phyloP scores from a whole-genome alignment of 2,888 invertebrate genomes.

The Dolichopus griseipennis region DNA sequence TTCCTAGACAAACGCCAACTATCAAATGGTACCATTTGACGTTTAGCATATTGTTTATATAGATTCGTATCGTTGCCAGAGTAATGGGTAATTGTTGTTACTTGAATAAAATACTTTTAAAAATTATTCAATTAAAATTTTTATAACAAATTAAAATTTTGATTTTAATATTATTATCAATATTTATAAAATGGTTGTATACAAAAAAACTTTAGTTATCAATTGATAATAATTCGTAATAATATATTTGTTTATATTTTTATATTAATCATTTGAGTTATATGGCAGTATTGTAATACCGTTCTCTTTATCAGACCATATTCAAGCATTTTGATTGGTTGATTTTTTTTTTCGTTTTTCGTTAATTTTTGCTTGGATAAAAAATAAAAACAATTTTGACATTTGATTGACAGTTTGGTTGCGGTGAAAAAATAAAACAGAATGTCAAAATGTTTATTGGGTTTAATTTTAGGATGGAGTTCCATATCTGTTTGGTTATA shows the following conservation, averaged over 20 bases:
- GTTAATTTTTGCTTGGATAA: not conserved
- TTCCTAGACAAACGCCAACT: not conserved
- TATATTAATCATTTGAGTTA: not conserved
- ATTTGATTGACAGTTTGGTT: not conserved
- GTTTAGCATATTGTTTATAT: conserved; percentile 13
- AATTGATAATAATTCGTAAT: not conserved
- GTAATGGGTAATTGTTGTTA: not conserved
- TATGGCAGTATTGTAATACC: not conserved
- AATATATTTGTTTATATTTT: not conserved
- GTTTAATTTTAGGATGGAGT: not conserved
- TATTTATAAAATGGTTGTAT: too few relatives aligned
- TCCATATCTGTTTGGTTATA: not conserved
- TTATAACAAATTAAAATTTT: not conserved
- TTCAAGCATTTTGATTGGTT: conserved; percentile 7
- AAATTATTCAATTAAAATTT: not conserved
- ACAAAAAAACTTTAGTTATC: not conserved
- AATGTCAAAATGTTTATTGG: not conserved
- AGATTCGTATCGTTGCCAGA: conserved; percentile 7
- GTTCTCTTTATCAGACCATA: conserved; percentile 9
- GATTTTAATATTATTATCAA: not conserved
- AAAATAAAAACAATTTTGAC: not conserved
- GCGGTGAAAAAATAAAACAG: not conserved
- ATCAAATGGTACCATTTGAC: conserved; percentile 15
- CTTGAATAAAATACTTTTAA: not conserved
- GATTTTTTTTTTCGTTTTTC: too few relatives aligned